A percentile compares a stretch with the other conserved stretches of the same genome.
These are phyloP conservation scores for Poecilia latipinna DNA, from an alignment of 2,113 vertebrate species.

Conservation along the genomic window DNA sequence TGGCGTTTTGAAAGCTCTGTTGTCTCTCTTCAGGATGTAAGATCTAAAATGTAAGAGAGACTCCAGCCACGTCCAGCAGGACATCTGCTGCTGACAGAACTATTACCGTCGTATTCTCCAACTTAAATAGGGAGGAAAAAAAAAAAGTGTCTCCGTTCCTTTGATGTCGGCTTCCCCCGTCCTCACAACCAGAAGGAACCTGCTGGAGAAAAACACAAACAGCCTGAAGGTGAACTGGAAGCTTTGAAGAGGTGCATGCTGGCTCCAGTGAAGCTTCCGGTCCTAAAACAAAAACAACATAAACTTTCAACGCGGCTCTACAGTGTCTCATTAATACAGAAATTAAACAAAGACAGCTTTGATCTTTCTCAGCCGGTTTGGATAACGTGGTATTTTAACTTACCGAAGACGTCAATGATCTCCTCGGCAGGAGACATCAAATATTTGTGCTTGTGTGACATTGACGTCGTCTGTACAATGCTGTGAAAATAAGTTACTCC, in stretches of 20 bases:
- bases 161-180: not conserved
- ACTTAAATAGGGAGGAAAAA: too few relatives aligned
- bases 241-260: not conserved
- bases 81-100: too few relatives aligned
- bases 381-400: not conserved
- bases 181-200: not conserved
- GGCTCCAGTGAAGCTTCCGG: not conserved
- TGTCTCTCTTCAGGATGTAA: too few relatives aligned
- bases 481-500: too few relatives aligned
- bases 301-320: not conserved
- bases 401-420: not conserved
- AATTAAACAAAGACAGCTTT: not conserved
- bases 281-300: not conserved
- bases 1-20: too few relatives aligned
- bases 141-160: not conserved
- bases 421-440: constrained; percentile 1
- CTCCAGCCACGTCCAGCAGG: too few relatives aligned
- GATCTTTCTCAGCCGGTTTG: not conserved
- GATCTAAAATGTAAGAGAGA: too few relatives aligned
- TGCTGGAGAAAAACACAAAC: not conserved
- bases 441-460: not conserved
- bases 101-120: not conserved
- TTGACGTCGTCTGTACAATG: too few relatives aligned
- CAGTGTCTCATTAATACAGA: constrained; percentile 1
- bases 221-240: not conserved